Base-by-base conservation (phyloP, 2,888 invertebrate species). In the Platycnemis pennipes region DNA sequence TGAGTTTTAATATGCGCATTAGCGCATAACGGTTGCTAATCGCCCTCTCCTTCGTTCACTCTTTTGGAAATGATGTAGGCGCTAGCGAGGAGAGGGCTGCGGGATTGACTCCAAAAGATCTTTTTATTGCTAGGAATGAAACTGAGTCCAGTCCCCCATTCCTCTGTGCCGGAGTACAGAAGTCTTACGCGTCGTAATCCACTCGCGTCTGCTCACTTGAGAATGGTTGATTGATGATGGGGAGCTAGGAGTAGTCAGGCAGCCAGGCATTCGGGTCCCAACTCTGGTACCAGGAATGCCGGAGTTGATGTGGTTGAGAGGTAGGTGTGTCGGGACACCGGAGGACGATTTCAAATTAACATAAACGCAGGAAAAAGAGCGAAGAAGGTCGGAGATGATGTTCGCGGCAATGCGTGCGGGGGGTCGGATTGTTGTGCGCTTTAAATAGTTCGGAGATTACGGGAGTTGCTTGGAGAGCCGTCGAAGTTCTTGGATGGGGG, bases 211-310 rank as follows among this genome's bases (percentile, higher is more conserved):
- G 49, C 49, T 49, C 49, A 7, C 63, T n/a, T n/a, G n/a, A n/a
- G n/a, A n/a, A 46, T 44, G 63, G 42, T n/a, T 63, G 42, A n/a
- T 63, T 31, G 56, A 56, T 63, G 91, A 63, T 91, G 91, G 44
- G 63, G 69, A n/a, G 42, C 16, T 2, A 8, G 91, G 42, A 22
- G 49, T 49, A 19, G 49, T 11, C 49, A 16, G 49, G 19, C 11
- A 19, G 49, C 11, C 19, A 19, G 49, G 13, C 49, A 49, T 49
- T 19, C 11, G 19, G 49, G 49, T 19, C 49, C 49, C 49, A 49
- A 5, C 49, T 13, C 49, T 49, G 49, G 13, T 19, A 16, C 4
- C 49, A 49, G 49, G 11, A 19, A 16, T 19, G 87, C 44, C 86
- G 42, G 13, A 53, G 53, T 46, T 46, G 46, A 46, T 5, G 46